Percentiles rank a stretch among this genome's conserved stretches.
Conservation (phyloP, 2,888 invertebrate species). For the Scrobipalpa atriplicella region DNA sequence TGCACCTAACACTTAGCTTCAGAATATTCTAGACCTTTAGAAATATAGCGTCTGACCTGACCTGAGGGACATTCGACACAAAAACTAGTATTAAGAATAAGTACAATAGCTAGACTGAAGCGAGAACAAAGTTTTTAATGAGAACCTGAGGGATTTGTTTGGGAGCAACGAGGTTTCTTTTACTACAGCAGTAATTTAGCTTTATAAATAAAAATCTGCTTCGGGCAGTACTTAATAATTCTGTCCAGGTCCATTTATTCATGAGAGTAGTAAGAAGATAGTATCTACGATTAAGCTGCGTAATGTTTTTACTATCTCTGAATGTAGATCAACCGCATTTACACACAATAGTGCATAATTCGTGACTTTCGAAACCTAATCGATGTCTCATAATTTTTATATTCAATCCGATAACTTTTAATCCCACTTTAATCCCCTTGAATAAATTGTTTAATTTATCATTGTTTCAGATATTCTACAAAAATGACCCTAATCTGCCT, state of each 20-base stretch:
- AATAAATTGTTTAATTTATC: neutral
- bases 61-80: neutral
- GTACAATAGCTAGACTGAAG: neutral
- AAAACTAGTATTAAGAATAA: neutral
- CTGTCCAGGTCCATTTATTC: neutral
- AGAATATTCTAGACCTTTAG: neutral
- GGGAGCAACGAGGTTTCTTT: neutral
- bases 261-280: neutral
- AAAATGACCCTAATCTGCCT: neutral
- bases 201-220: neutral
- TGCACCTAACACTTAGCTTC: too few relatives aligned
- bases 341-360: conserved; percentile 35
- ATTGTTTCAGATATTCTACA: conserved; percentile 16
- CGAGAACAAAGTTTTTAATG: neutral
- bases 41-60: neutral
- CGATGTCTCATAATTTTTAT: conserved; percentile 24
- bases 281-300: neutral
- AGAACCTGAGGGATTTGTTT: neutral
- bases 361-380: conserved; percentile 33
- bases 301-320: neutral
- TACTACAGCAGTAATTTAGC: neutral
- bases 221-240: too few relatives aligned
- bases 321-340: conserved; percentile 33
- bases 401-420: neutral
- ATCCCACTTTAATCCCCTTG: neutral